Percentiles rank a stretch among this genome's conserved stretches.
Conservation (phyloP, 2,797 vertebrate genomes). For the Lacerta agilis region DNA sequence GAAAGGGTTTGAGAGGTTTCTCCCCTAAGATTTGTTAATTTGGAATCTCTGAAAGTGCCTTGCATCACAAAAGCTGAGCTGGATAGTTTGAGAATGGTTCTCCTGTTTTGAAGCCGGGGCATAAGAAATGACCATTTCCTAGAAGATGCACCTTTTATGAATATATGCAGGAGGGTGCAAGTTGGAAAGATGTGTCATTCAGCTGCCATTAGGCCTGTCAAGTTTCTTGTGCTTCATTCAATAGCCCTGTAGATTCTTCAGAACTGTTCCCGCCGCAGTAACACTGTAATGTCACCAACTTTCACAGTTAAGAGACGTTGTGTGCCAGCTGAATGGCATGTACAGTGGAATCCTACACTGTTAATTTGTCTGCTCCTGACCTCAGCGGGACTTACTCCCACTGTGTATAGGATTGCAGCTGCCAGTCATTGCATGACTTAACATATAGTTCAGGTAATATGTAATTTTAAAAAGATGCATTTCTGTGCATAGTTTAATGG, state of each 20-base stretch:
- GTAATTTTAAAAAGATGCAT: too few relatives aligned
- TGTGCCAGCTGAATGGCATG: background rate
- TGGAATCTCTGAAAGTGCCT: background rate
- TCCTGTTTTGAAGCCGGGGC: too few relatives aligned
- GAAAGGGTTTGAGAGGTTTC: background rate
- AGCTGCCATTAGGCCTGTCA: background rate
- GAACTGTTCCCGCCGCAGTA: background rate
- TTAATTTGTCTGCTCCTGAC: too few relatives aligned
- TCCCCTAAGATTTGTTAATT: background rate
- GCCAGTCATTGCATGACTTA: too few relatives aligned
- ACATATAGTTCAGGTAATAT: too few relatives aligned
- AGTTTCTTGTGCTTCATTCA: background rate
- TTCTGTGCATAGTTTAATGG: too few relatives aligned
- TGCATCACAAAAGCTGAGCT: background rate
- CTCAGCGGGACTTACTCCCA: too few relatives aligned
- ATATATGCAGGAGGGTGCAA: background rate
- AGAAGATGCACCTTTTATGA: background rate
- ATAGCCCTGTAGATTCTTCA: background rate
- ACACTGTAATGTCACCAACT: background rate
- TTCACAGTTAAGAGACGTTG: too few relatives aligned
- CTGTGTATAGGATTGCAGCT: too few relatives aligned
- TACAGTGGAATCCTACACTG: background rate
- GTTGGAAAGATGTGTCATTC: background rate
- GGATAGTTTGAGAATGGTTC: too few relatives aligned
- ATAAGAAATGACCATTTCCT: background rate